A percentile compares a stretch with the other conserved stretches of the same genome.
Evolutionary conservation across 2,888 invertebrate species (phyloP).

Genomic region (Sepiola atlantica): DNA sequence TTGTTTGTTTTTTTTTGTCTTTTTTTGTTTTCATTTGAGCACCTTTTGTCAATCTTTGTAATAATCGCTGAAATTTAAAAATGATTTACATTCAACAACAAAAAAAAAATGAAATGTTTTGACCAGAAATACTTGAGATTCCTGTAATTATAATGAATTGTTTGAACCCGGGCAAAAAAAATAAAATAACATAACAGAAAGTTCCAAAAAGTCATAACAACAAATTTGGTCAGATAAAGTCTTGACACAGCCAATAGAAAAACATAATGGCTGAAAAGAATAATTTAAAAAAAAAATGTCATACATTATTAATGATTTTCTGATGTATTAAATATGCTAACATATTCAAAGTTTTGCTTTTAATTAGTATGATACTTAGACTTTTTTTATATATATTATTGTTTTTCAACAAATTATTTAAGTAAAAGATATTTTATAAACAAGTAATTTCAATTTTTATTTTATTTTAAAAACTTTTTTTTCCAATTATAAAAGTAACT

Average conservation of each 20-base stretch:
- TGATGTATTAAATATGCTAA: too few species aligned
- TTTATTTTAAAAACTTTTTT: too few species aligned
- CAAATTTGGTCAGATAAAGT: background rate
- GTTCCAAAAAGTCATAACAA: background rate
- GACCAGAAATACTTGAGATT: background rate
- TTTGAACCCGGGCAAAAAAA: background rate
- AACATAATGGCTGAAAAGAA: background rate
- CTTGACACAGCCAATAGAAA: background rate
- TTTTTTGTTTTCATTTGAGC: background rate
- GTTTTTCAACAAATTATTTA: too few species aligned
- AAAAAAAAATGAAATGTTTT: background rate
- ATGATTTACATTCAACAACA: constrained; percentile 9
- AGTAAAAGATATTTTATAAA: too few species aligned
- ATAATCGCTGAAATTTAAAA: background rate
- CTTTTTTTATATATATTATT: too few species aligned
- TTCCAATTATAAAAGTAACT: too few species aligned
- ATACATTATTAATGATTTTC: too few species aligned
- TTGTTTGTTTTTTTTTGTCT: background rate
- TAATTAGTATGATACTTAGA: too few species aligned
- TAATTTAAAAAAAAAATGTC: background rate
- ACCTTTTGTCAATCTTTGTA: background rate
- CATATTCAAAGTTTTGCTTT: too few species aligned
- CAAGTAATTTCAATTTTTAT: too few species aligned
- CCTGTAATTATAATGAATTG: background rate
- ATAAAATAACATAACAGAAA: background rate